These are phyloP conservation scores for Muschampia plurimacula DNA, from an alignment of 2,888 invertebrate species.

Conservation along the genomic window DNA sequence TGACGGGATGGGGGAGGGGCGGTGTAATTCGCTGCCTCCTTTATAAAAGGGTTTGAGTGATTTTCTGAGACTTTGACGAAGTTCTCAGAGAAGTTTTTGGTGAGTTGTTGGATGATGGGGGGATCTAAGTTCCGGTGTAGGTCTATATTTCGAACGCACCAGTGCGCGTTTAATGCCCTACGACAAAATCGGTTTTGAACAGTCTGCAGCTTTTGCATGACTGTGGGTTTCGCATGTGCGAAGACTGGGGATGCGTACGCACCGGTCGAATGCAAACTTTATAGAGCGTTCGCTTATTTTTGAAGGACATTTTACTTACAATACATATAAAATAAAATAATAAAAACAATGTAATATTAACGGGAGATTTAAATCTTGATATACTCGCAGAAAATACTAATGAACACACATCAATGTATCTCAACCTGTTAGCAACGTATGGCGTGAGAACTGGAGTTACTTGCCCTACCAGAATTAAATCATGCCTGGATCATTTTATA, in stretches of 20 bases:
- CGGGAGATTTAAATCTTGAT: neutral
- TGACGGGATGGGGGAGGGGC: too few species aligned
- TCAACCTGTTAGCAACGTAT: neutral
- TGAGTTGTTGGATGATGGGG: too few species aligned
- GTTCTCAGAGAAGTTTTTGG: too few species aligned
- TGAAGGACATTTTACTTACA: neutral
- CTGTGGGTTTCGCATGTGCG: too few species aligned
- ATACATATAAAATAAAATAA: neutral
- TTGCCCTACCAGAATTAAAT: neutral
- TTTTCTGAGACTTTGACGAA: too few species aligned
- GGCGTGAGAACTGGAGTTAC: neutral
- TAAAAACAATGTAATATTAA: neutral
- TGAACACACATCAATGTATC: neutral
- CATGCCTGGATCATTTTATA: conserved; percentile 5
- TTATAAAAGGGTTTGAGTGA: too few species aligned
- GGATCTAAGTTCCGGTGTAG: too few species aligned
- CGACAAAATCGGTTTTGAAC: neutral
- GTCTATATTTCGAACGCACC: too few species aligned
- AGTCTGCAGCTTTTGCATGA: too few species aligned
- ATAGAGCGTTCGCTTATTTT: neutral
- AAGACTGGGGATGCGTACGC: too few species aligned
- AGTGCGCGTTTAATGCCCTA: too few species aligned
- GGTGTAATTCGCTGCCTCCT: neutral
- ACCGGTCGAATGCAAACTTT: too few species aligned
- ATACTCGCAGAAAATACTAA: neutral